Percentiles rank a stretch among this genome's conserved stretches.
Conservation (phyloP, 2,888 invertebrate genomes). For the Listrodromus nycthemerus region DNA sequence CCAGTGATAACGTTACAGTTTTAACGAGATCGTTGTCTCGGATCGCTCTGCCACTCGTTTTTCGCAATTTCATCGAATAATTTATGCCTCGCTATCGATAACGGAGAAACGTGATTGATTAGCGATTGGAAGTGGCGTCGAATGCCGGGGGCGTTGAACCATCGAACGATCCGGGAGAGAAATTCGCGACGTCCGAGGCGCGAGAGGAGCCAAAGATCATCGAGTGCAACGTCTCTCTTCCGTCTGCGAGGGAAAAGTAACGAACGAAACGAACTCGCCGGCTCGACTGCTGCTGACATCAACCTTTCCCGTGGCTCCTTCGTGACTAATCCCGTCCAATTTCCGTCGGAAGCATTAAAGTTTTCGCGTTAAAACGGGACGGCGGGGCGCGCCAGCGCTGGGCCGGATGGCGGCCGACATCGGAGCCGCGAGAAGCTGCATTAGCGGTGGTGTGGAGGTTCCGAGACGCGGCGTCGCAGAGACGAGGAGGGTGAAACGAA, state of each 20-base stretch:
- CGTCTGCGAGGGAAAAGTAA: background rate
- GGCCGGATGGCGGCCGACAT: background rate
- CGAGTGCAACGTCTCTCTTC: background rate
- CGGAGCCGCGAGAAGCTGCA: conserved; percentile 34
- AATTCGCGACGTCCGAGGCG: conserved; percentile 5
- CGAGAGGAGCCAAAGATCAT: background rate
- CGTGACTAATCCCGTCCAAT: conserved; percentile 74
- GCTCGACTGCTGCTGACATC: conserved; percentile 57
- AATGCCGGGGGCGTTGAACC: background rate
- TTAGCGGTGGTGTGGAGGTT: conserved; percentile 32
- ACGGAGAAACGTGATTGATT: conserved; percentile 41
- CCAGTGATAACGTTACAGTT: background rate
- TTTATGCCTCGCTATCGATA: background rate
- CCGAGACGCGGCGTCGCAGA: background rate
- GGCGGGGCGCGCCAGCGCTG: conserved; percentile 20
- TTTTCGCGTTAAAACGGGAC: conserved; percentile 71
- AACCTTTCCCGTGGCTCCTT: conserved; percentile 66
- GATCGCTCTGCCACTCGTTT: background rate
- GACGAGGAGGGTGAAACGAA: background rate
- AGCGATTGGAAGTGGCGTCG: conserved; percentile 10
- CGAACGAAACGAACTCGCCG: conserved; percentile 38
- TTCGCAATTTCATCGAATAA: conserved; percentile 10
- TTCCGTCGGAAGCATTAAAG: conserved; percentile 74
- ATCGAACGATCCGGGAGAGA: conserved; percentile 6
- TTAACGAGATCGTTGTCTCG: conserved; percentile 5